phyloP scores from a whole-genome alignment of 2,888 invertebrate genomes.

The Leptogaster cylindrica region DNA sequence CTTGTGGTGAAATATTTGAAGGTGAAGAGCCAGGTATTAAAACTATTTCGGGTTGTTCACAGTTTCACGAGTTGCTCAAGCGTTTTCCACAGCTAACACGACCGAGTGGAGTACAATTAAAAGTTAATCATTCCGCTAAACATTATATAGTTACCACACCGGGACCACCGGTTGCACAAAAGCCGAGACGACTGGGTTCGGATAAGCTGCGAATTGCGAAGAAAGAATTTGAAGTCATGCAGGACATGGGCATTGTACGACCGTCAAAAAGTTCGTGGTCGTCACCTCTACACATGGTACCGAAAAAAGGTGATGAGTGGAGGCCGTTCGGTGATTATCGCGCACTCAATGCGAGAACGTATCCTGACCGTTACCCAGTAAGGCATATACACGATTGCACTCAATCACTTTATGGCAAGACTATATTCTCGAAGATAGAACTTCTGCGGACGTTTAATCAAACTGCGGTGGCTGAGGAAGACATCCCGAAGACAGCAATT shows the following conservation, averaged over 20 bases:
- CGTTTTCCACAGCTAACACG: background rate
- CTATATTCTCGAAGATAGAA: too few species aligned
- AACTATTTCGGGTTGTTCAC: background rate
- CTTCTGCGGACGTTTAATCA: too few species aligned
- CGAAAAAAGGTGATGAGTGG: too few species aligned
- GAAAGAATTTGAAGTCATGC: background rate
- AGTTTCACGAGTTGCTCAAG: background rate
- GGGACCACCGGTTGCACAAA: background rate
- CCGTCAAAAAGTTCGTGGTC: conserved; percentile 39
- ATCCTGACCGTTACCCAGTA: too few species aligned
- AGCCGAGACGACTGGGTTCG: background rate
- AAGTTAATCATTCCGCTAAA: conserved; percentile 1
- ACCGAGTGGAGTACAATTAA: background rate
- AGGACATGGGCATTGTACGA: too few species aligned
- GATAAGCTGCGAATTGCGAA: conserved; percentile 45
- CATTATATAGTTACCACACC: background rate
- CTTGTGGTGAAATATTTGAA: too few species aligned
- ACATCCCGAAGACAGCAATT: background rate
- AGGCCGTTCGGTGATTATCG: background rate
- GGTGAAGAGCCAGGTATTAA: background rate
- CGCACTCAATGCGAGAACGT: too few species aligned
- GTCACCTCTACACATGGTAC: background rate
- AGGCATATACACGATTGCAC: too few species aligned
- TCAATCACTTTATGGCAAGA: background rate
- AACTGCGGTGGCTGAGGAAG: too few species aligned